Conservation (phyloP, 2,888 invertebrate genomes). For the Tupiocoris notatus region DNA sequence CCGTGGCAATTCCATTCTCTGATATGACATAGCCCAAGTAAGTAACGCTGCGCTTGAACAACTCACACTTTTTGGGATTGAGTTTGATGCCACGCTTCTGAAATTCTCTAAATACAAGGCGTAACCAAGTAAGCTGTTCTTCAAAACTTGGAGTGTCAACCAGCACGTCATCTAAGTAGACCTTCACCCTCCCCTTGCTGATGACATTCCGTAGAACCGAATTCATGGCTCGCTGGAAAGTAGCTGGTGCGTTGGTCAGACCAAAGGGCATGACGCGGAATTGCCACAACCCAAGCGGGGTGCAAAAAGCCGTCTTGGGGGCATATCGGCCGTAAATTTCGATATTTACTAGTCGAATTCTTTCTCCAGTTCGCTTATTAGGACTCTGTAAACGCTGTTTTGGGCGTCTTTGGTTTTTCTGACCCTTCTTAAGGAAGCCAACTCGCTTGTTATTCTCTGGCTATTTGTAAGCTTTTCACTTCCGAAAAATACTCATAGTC, state of each 20-base stretch:
- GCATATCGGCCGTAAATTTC: no score
- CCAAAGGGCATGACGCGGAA: not conserved
- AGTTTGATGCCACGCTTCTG: not conserved
- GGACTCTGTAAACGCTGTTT: no score
- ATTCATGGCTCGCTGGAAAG: not conserved
- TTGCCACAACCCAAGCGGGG: not conserved
- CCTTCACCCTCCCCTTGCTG: not conserved
- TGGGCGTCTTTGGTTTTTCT: no score
- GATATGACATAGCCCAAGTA: slow-evolving; percentile 4
- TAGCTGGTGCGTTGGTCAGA: not conserved
- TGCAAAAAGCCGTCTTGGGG: slow-evolving; percentile 25
- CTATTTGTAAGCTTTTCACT: no score
- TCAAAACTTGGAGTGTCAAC: not conserved
- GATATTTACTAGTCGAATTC: no score
- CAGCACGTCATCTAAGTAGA: slow-evolving; percentile 26
- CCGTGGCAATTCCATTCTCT: not conserved
- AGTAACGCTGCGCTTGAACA: not conserved
- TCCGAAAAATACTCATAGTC: no score
- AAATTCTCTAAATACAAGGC: not conserved
- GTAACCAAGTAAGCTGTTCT: not conserved
- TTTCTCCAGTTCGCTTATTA: no score
- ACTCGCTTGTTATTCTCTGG: no score
- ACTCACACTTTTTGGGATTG: not conserved
- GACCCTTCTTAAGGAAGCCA: no score
- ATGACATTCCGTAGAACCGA: not conserved